Base-by-base conservation (phyloP, 2,888 invertebrate genomes). In the Ectemnius continuus region DNA sequence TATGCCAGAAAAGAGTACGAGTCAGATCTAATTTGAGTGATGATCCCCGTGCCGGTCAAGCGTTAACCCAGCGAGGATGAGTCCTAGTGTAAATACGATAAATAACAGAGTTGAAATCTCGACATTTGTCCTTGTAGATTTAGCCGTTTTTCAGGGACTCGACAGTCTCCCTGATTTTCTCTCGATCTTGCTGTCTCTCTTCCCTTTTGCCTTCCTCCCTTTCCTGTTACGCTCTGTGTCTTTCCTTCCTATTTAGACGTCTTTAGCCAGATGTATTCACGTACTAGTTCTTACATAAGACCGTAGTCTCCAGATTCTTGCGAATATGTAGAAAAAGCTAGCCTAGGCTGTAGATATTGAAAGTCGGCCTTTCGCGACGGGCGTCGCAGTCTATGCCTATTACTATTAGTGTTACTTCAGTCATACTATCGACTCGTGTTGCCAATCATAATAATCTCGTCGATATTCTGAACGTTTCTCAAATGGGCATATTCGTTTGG, bases 81-180 rank as follows among this genome's bases (percentile, higher is more conserved):
- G 69, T 66, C 67, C 61, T 70, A 68, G 58, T 56, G 36, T 36
- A 36, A 28, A 69, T 63, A 72, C 66, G 57, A 47, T 73, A 79
- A 60, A 58, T 60, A 11, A 36, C 36, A 36, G 69, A 74, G 61
- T 82, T 64, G 69, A 68, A 75, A 82, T 67, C 79, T 79, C 67
- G 11, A 67, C 75, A 78, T 81, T 77, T 81, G 81, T 69, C 75
- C 68, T 36, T 23, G 63, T 70, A 70, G 67, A 28, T 36, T 45
- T 78, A 68, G 64, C 56, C 62, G 46, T 26, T 69, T 70, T 58
- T 67, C 58, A 62, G 67, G 65, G 16, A 72, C 56, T 70, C 52
- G 70, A 61, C 60, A 36, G 23, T 70, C 16, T 68, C 70, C 56
- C 68, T 68, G 26, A 28, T 18, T 61, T 36, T 66, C 58, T 71